Conservation (phyloP, 2,113 vertebrate genomes). For the Argyrosomus japonicus region DNA sequence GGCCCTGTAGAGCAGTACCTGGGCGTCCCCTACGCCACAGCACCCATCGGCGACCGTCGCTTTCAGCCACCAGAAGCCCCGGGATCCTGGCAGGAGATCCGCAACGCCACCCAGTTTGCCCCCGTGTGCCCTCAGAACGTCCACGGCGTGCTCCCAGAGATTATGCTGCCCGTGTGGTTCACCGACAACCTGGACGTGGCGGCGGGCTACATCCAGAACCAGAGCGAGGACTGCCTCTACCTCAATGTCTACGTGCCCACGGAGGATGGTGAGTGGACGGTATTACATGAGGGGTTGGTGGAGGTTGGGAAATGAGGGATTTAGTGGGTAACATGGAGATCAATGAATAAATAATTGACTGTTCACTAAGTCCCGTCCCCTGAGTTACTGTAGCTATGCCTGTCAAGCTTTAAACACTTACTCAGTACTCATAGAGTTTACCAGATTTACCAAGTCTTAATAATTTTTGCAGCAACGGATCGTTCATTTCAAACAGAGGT, state of each 20-base stretch:
- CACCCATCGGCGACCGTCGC: slow-evolving; percentile 90
- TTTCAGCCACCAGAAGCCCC: slow-evolving; percentile 93
- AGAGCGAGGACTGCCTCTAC: slow-evolving; percentile 95
- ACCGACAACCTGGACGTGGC: slow-evolving; percentile 93
- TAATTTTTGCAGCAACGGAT: not conserved
- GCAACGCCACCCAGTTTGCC: slow-evolving; percentile 92
- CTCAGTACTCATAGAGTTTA: not conserved
- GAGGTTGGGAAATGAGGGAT: slow-evolving; percentile 2
- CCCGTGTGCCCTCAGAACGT: slow-evolving; percentile 94
- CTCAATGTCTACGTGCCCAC: slow-evolving; percentile 95
- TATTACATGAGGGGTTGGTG: slow-evolving; percentile 12
- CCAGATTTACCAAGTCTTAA: not conserved
- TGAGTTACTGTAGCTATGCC: not conserved
- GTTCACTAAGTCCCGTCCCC: slow-evolving; percentile 19
- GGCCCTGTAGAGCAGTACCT: slow-evolving; percentile 93
- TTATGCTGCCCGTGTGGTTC: slow-evolving; percentile 96
- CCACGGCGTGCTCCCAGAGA: slow-evolving; percentile 91
- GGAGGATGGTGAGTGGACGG: slow-evolving; percentile 90
- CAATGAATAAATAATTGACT: slow-evolving; percentile 1
- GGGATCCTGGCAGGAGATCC: slow-evolving; percentile 92
- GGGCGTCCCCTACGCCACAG: slow-evolving; percentile 92
- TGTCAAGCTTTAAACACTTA: slow-evolving; percentile 16
- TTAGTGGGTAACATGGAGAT: not conserved
- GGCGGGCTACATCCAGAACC: slow-evolving; percentile 92
- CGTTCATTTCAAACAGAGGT: not conserved